A percentile compares a stretch with the other conserved stretches of the same genome.
Evolutionary conservation across 2,888 invertebrate genomes (phyloP).

Genomic region (Drosophila eohydei): DNA sequence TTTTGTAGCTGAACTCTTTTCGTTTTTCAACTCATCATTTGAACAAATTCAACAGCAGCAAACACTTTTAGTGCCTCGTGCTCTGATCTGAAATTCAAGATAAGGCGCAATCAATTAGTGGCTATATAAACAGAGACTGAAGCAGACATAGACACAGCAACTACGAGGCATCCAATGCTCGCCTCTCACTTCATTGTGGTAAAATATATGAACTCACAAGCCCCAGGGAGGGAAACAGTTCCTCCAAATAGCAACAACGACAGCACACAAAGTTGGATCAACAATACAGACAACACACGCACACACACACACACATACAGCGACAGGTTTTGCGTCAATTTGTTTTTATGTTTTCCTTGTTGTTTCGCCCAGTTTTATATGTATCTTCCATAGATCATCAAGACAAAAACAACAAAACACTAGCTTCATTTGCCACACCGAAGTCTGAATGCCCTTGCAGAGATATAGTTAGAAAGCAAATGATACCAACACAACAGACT

Average conservation of each 20-base stretch:
- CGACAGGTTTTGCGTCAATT: conserved; percentile 42
- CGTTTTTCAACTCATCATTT: conserved; percentile 10
- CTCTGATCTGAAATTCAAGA: conserved; percentile 72
- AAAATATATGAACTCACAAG: conserved; percentile 63
- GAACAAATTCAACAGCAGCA: conserved; percentile 4
- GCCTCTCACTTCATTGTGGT: conserved; percentile 45
- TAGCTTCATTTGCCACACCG: not conserved
- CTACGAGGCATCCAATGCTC: conserved; percentile 20
- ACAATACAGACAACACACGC: conserved; percentile 12
- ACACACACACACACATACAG: conserved; percentile 7
- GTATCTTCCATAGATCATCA: conserved; percentile 30
- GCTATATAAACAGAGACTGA: conserved; percentile 57
- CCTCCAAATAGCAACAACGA: conserved; percentile 12
- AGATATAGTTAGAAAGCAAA: too few relatives aligned
- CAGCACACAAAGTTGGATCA: conserved; percentile 23
- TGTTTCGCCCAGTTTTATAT: conserved; percentile 37
- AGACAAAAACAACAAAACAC: conserved; percentile 1
- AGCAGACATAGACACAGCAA: conserved; percentile 32
- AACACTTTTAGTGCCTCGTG: conserved; percentile 43
- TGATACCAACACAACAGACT: too few relatives aligned
- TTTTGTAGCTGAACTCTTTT: conserved; percentile 26
- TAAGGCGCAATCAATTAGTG: conserved; percentile 77
- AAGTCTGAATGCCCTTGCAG: not conserved
- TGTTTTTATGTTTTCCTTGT: conserved; percentile 54
- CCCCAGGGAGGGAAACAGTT: conserved; percentile 21